Evolutionary conservation across 2,888 invertebrate genomes (phyloP), one percentile per base, ranked within the genome.

Genomic region (Watsonalla binaria): DNA sequence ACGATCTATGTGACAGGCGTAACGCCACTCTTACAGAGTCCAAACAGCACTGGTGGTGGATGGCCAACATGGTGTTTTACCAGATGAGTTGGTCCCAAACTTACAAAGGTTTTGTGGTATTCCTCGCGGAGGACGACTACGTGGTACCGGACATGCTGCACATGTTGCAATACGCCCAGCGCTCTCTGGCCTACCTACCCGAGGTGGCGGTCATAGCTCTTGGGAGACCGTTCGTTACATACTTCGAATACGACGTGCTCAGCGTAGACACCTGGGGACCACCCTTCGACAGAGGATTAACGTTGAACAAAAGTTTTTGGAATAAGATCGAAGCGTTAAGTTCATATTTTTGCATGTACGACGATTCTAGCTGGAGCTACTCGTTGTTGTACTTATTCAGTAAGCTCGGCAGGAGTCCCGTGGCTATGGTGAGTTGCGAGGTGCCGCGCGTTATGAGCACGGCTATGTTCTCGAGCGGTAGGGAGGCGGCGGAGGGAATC

Each of bases 31-130:
- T 55, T 45, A 54, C 68, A 2, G 74, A 83, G 60, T 60, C 59
- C 56, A 82, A 82, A 58, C 80, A 79, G 48, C 82, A 82, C 61
- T 83, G 82, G 82, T 83, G 82, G 83, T 83, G 82, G 82, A 78
- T 67, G 47, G 80, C 74, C 1, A 62, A 70, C 56, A 70, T 68
- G 46, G 63, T 82, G n/a, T 82, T 82, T 55, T 63, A 68, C 15
- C 53, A 51, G 7, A 45, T 70, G 46, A 59, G 61, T 9, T 68
- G 71, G 70, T 61, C 70, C 5, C 45, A 48, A 0, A 34, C 11
- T 1, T 66, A 70, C 51, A 61, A 54, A 5, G 73, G 71, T 5
- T 60, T 68, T 5, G 77, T 77, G 0, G 50, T 80, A 14, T 82
- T 82, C 52, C 57, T 82, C 9, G 74, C 78, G 48, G 80, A 82